These are phyloP conservation scores for Dendrocincla tyrannina DNA, from an alignment of 2,797 vertebrate genomes.

Conservation along the genomic window DNA sequence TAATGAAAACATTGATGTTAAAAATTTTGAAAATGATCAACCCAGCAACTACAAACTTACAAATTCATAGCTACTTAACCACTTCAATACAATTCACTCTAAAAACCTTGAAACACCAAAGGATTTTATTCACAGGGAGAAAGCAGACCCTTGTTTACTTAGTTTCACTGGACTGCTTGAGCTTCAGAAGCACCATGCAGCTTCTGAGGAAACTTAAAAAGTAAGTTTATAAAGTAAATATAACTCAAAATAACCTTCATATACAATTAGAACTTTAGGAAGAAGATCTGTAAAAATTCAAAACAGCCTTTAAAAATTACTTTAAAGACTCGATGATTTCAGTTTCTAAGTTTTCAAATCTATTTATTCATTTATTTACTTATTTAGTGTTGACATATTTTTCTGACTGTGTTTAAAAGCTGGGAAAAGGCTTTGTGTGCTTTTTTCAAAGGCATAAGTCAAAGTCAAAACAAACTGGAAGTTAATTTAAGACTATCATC, in stretches of 20 bases:
- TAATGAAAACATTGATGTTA: background rate
- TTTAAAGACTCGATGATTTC: background rate
- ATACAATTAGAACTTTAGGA: background rate
- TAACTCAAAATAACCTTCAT: background rate
- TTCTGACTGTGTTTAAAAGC: background rate
- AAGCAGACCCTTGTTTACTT: background rate
- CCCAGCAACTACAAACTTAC: background rate
- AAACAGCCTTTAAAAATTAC: background rate
- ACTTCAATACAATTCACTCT: constrained; percentile 37
- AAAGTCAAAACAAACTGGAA: background rate
- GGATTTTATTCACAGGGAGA: constrained; percentile 37
- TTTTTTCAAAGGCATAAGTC: background rate
- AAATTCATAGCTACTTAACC: background rate
- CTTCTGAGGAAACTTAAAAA: background rate
- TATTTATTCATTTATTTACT: background rate
- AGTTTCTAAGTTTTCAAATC: background rate
- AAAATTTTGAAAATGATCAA: background rate
- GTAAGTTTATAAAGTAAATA: background rate
- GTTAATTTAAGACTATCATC: background rate
- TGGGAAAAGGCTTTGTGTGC: background rate
- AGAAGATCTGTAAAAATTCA: background rate
- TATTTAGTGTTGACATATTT: background rate
- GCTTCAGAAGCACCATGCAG: background rate
- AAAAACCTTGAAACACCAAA: background rate
- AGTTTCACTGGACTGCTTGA: background rate